These are phyloP conservation scores for Drosophila murphyi DNA, from an alignment of 1,140 invertebrate species.

Conservation along the genomic window DNA sequence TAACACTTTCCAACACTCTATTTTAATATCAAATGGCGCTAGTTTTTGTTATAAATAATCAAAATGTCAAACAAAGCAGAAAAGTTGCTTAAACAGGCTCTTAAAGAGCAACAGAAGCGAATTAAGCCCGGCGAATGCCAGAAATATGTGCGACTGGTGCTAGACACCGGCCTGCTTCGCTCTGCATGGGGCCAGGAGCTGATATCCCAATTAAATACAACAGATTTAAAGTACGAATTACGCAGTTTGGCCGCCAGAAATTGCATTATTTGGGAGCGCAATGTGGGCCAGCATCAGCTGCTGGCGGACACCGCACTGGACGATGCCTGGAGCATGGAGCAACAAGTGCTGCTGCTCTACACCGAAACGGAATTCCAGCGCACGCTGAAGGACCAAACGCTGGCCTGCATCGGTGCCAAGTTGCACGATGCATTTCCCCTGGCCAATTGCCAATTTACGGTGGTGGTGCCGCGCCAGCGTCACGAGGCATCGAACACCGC, in stretches of 20 bases:
- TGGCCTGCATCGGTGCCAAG: conserved; percentile 43
- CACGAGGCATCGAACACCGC: conserved; percentile 72
- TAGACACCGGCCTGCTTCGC: conserved; percentile 81
- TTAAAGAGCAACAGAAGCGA: conserved; percentile 76
- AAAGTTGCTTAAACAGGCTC: conserved; percentile 75
- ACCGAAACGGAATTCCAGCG: conserved; percentile 42
- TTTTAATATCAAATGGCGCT: conserved; percentile 28
- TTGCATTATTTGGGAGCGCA: conserved; percentile 85
- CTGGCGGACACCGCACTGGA: conserved; percentile 22
- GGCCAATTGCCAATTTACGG: conserved; percentile 50
- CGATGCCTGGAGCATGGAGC: conserved; percentile 67
- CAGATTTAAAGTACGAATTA: conserved; percentile 61
- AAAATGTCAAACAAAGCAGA: conserved; percentile 61
- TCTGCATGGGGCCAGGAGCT: conserved; percentile 53
- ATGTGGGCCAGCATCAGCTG: conserved; percentile 64
- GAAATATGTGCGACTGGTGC: conserved; percentile 85
- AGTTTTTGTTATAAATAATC: background rate
- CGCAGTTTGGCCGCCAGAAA: conserved; percentile 46
- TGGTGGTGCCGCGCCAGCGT: conserved; percentile 42
- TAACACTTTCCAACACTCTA: conserved; percentile 6
- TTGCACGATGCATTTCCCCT: conserved; percentile 50
- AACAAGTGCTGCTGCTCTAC: conserved; percentile 56
- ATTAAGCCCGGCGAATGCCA: conserved; percentile 85
- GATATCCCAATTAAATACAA: conserved; percentile 30
- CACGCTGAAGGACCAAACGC: conserved; percentile 36